Percentiles rank a stretch among this genome's conserved stretches.
These are phyloP conservation scores for Tachuris rubrigastra DNA, from an alignment of 2,113 vertebrate genomes.

Conservation along the genomic window DNA sequence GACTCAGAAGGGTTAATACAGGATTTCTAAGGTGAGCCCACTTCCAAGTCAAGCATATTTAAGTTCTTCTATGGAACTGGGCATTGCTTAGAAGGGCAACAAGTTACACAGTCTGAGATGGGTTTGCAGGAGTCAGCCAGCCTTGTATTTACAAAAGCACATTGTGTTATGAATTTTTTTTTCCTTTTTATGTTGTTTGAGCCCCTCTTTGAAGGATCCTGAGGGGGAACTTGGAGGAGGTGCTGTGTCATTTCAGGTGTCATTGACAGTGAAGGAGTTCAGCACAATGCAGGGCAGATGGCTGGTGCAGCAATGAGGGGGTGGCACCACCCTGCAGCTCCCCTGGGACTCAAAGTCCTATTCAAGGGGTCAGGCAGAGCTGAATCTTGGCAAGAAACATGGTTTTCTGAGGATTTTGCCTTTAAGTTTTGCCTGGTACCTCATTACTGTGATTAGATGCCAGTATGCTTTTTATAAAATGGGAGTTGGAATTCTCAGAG, in stretches of 20 bases:
- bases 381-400: neutral
- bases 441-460: neutral
- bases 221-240: neutral
- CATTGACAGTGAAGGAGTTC: neutral
- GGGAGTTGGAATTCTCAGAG: neutral
- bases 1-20: neutral
- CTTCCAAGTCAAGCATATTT: neutral
- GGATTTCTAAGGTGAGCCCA: neutral
- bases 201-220: neutral
- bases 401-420: neutral
- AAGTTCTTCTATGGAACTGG: neutral
- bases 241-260: neutral
- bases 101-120: rapidly evolving
- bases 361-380: neutral
- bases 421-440: neutral
- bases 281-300: neutral
- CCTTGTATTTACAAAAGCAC: neutral
- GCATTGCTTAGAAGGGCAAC: neutral
- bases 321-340: neutral
- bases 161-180: neutral
- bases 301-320: neutral
- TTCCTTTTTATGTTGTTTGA: neutral
- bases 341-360: neutral
- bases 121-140: neutral
- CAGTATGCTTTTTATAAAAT: neutral